phyloP scores from a whole-genome alignment of 2,797 vertebrate species.

The Leptoclinus maculatus region DNA sequence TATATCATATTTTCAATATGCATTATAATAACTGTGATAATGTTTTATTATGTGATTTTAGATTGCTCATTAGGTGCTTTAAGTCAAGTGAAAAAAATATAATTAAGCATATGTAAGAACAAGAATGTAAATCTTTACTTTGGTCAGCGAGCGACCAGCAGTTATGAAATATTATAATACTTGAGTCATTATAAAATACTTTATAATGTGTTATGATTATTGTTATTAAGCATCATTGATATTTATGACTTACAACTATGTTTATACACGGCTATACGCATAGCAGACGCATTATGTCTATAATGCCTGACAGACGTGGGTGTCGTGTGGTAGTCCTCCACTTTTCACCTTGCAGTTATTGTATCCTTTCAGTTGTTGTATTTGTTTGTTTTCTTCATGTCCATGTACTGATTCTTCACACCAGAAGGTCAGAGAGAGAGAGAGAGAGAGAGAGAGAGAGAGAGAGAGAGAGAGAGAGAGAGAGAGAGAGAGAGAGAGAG shows the following conservation, averaged over 20 bases:
- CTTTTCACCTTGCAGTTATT: not conserved
- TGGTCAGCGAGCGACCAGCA: not conserved
- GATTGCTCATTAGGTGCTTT: not conserved
- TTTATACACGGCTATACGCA: not conserved
- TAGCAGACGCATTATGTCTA: not conserved
- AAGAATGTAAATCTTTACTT: not conserved
- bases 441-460: conserved; percentile 14
- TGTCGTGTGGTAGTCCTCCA: not conserved
- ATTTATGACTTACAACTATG: not conserved
- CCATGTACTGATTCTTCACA: conserved; percentile 28
- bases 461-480: conserved; percentile 3
- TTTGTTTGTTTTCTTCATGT: conserved; percentile 20
- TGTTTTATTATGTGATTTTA: not conserved
- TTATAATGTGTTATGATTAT: too few relatives aligned
- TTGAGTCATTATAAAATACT: not conserved
- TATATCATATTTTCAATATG: not conserved
- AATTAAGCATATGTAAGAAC: not conserved
- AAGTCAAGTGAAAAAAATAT: not conserved
- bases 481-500: conserved; percentile 9
- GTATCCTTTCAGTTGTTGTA: not conserved
- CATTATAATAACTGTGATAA: not conserved
- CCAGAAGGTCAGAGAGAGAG: conserved; percentile 45
- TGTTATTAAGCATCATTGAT: not conserved
- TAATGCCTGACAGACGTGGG: not conserved
- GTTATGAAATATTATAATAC: not conserved